Percentiles rank a stretch among this genome's conserved stretches.
phyloP scores from a whole-genome alignment of 92 coral and sea anemone genomes.

The Desmophyllum pertusum region DNA sequence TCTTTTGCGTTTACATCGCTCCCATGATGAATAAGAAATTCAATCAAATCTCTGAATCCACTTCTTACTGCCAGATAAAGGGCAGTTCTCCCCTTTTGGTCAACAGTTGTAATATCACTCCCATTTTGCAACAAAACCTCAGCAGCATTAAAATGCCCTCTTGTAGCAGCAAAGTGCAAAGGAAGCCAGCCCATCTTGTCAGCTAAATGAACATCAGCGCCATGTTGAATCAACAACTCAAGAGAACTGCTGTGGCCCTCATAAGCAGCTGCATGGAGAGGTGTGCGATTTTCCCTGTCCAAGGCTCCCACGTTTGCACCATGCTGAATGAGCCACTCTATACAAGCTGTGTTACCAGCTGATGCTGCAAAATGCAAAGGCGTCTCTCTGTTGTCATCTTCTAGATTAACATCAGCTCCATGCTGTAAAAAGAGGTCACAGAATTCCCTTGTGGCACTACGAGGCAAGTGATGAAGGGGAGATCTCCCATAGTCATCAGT shows the following conservation, averaged over 20 bases:
- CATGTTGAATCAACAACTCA: constrained; percentile 17
- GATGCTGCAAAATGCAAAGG: constrained; percentile 17
- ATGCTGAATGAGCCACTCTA: constrained; percentile 1
- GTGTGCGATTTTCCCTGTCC: no score
- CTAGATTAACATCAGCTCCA: not conserved
- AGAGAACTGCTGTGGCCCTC: not conserved
- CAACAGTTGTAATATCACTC: constrained; percentile 30
- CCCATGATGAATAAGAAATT: constrained; percentile 24
- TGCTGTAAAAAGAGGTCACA: not conserved
- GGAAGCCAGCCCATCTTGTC: constrained; percentile 6
- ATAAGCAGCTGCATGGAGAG: constrained; percentile 16
- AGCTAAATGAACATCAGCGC: not conserved
- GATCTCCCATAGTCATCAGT: constrained; percentile 9
- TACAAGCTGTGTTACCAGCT: not conserved
- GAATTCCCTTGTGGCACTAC: not conserved
- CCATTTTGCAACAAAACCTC: not conserved
- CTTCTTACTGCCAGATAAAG: constrained; percentile 3
- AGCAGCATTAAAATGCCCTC: not conserved
- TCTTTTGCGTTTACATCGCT: constrained; percentile 61
- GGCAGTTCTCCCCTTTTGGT: constrained; percentile 37
- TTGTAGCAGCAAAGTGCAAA: constrained; percentile 2
- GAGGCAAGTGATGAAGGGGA: not conserved
- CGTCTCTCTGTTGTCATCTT: constrained; percentile 9
- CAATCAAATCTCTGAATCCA: not conserved
- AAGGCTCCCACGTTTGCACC: no score